Percentiles rank a stretch among this genome's conserved stretches.
phyloP scores from a whole-genome alignment of 2,797 vertebrate genomes.

The Paramormyrops hopkinsi region DNA sequence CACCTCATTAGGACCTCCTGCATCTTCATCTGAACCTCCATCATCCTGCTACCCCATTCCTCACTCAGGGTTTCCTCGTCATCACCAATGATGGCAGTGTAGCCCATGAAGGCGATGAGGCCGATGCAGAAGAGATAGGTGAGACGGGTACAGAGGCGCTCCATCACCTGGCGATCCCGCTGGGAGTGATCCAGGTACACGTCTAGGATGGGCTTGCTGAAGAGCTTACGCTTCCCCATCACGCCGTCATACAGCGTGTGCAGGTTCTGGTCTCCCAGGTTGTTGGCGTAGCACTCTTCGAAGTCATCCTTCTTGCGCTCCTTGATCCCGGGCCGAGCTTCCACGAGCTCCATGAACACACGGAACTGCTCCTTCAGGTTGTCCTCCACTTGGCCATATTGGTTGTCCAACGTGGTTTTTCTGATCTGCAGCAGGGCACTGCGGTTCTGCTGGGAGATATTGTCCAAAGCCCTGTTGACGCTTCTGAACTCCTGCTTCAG shows the following conservation, averaged over 20 bases:
- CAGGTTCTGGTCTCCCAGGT: conserved; percentile 68
- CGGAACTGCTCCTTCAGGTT: conserved; percentile 69
- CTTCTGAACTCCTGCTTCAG: conserved; percentile 64
- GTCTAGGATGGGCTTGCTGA: conserved; percentile 64
- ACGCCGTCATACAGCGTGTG: conserved; percentile 68
- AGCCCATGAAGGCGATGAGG: conserved; percentile 69
- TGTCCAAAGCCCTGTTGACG: conserved; percentile 52
- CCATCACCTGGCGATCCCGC: conserved; percentile 56
- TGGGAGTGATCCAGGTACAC: conserved; percentile 65
- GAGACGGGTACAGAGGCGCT: conserved; percentile 64
- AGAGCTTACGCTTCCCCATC: conserved; percentile 63
- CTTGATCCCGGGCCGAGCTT: conserved; percentile 43
- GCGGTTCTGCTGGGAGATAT: conserved; percentile 57
- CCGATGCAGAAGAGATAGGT: conserved; percentile 72
- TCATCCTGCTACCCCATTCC: conserved; percentile 68
- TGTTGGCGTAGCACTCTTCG: conserved; percentile 52
- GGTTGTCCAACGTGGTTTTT: conserved; percentile 63
- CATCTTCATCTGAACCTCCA: conserved; percentile 63
- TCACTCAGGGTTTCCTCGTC: conserved; percentile 60
- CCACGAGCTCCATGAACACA: conserved; percentile 66
- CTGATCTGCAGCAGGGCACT: conserved; percentile 57
- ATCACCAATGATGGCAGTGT: conserved; percentile 59
- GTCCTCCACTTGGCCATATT: conserved; percentile 60
- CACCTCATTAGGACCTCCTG: conserved; percentile 59
- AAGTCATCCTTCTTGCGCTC: conserved; percentile 56